These are phyloP conservation scores for Microcebus lehilahytsara DNA, from an alignment of 2,113 vertebrate genomes.

Conservation along the genomic window DNA sequence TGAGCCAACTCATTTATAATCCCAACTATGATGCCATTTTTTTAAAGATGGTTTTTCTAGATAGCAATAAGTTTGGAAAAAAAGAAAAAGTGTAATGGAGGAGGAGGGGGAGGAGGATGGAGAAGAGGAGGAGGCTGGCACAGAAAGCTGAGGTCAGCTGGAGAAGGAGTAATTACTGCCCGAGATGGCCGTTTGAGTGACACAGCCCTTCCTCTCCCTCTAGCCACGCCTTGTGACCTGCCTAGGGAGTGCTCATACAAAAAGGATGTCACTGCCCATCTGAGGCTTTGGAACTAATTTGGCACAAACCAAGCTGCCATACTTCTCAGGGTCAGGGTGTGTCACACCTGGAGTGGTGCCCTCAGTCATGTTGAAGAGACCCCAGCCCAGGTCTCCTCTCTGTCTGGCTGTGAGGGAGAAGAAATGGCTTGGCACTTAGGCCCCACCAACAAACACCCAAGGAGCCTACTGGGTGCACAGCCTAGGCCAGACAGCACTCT, in stretches of 20 bases:
- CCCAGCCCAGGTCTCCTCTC: not conserved
- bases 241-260: not conserved
- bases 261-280: not conserved
- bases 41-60: conserved; percentile 1
- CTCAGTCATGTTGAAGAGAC: not conserved
- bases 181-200: not conserved
- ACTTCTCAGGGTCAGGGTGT: not conserved
- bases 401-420: not conserved
- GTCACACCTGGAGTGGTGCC: not conserved
- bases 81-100: not conserved
- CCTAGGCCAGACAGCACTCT: not conserved
- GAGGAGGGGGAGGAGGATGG: not conserved
- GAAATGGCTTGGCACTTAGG: not conserved
- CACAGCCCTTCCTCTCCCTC: not conserved
- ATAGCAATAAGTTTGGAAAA: not conserved
- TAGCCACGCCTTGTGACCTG: not conserved
- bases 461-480: not conserved
- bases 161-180: not conserved
- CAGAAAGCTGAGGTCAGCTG: not conserved
- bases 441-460: not conserved
- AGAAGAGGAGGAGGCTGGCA: not conserved
- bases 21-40: not conserved
- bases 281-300: conserved; percentile 17
- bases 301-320: not conserved
- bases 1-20: conserved; percentile 52